Base-by-base conservation (phyloP, 2,113 vertebrate genomes). In the pig (Sus scrofa) region DNA sequence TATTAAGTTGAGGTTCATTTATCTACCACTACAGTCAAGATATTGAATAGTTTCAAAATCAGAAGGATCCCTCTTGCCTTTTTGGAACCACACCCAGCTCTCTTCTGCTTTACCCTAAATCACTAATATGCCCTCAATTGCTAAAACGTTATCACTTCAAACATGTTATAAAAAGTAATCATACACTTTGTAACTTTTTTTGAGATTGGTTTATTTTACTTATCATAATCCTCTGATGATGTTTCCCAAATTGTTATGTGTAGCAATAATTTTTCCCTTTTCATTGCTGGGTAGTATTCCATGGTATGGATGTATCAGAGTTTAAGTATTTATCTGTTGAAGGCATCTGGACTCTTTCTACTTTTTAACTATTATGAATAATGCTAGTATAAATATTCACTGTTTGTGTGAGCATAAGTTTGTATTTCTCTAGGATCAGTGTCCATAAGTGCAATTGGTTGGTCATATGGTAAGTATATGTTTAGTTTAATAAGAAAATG, bases 401-500 rank as follows among this genome's bases (percentile, higher is more conserved):
- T 74, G 75, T 96, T 86, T 92, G 10, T 79, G 19, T 75, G 39
- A 52, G 70, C n/a, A 70, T 87, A 89, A 73, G 3, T 94, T 83
- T 95, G 11, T n/a, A 24, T 89, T 89, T 88, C 34, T 95, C 50
- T 86, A 85, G 44, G 37, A 70, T 70, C 62, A 81, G 75, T 95
- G 30, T 24, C 30, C 26, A 26, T 63, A 27, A 75, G 30, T 74
- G 8, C 5, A 86, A 60, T 50, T 63, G 30, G 12, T 85, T n/a
- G 30, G 39, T 54, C 63, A 6, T 60, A 86, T 75, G 27, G 7
- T 73, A 92, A 56, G 58, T 75, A 78, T 4, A 30, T 73, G 27
- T 70, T 94, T 84, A 94, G 12, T 79, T 86, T 96, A 94, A 74
- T n/a, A 91, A 85, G 44, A 85, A 79, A 95, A 62, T 73, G 30